Conservation (phyloP, 2,113 vertebrate species). For the Formicarius rufipectus region DNA sequence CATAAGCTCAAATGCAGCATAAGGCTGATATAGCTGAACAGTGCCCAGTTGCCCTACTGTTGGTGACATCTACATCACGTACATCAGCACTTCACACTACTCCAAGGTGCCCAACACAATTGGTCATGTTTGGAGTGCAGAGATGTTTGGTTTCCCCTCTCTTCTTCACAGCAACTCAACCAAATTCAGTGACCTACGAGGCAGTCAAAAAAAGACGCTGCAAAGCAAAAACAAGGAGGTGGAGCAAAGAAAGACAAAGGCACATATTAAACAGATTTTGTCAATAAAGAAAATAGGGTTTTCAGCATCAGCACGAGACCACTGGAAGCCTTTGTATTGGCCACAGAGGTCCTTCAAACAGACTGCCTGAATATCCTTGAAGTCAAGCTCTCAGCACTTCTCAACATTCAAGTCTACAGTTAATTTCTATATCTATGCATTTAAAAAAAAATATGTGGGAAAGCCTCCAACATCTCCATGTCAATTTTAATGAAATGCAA, state of each 20-base stretch:
- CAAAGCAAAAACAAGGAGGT: background rate
- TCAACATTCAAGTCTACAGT: background rate
- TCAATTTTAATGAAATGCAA: constrained; percentile 27
- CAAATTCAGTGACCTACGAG: background rate
- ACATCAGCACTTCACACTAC: background rate
- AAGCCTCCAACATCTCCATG: background rate
- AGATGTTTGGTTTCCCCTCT: background rate
- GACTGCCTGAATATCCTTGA: background rate
- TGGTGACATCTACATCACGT: rapidly evolving
- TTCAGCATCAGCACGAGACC: background rate
- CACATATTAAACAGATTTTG: background rate
- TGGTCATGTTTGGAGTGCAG: background rate
- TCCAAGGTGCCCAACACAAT: background rate
- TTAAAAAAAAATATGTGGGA: background rate
- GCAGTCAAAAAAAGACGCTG: background rate
- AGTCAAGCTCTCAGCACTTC: background rate
- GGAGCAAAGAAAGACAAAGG: background rate
- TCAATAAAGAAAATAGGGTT: background rate
- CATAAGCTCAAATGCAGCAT: background rate
- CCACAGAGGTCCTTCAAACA: background rate
- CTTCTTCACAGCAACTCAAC: background rate
- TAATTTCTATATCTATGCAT: background rate
- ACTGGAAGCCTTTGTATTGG: background rate
- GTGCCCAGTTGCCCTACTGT: background rate
- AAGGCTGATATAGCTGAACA: background rate